Base-by-base conservation (phyloP, 1,140 invertebrate genomes). In the Hyposmocoma kahamanoa region DNA sequence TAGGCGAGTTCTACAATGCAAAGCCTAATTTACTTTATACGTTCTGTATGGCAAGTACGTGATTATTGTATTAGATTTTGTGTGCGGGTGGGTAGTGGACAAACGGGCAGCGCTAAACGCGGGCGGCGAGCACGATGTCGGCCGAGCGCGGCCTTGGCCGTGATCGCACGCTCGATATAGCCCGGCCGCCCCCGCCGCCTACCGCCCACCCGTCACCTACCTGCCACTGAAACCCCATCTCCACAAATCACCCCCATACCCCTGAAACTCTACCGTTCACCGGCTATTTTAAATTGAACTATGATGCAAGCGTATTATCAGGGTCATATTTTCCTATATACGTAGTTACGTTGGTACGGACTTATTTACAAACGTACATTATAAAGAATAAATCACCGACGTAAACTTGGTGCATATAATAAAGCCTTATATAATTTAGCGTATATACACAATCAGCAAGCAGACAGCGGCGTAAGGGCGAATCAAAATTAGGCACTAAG, bases 151-250 rank as follows among this genome's bases (percentile, higher is more conserved):
- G 70, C 80, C 80, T 84, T 84, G 80, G 77, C 80, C 80, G 73
- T 84, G 80, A 84, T 79, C 79, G 75, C 54, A 59, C 78, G 79
- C 77, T 83, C 79, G 70, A 83, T 83, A 83, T 81, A 83, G 75
- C 75, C 59, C 60, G 56, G 53, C 60, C 51, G 50, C 43, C 44
- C 56, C 57, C 63, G 41, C 62, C 62, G 50, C 41, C 42, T 36
- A 38, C 58, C 51, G 53, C 38, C 56, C 59, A 32, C 49, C 62
- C 43, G 36, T 57, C 47, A 30, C 52, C 52, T 52, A 30, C 56
- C 39, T 45, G 34, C 42, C 53, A 42, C 59, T 36, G 54, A 47
- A 36, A n/a, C 32, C 24, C 32, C 18, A 2, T 8, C 3, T 36
- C 32, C 32, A 36, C 32, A n/a, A n/a, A n/a, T 36, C 32, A 3